Percentiles rank a stretch among this genome's conserved stretches.
Evolutionary conservation across 2,888 invertebrate species (phyloP).

Genomic region (Ormyrus pomaceus): DNA sequence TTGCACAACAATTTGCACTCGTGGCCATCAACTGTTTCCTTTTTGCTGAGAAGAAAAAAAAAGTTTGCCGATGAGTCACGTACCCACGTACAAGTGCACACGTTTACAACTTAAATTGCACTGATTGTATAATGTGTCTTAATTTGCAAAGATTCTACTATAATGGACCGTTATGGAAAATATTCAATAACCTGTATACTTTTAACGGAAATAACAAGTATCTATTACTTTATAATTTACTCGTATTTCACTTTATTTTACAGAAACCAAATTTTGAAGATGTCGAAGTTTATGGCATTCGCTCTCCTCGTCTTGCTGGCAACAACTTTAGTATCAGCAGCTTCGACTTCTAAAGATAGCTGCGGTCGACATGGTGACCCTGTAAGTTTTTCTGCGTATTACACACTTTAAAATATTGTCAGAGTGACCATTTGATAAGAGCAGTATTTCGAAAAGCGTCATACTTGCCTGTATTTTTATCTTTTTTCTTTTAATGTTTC

Average conservation of each 20-base stretch:
- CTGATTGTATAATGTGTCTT: slow-evolving; percentile 14
- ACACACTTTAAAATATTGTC: too few species aligned
- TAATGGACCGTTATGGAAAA: neutral
- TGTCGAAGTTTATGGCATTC: slow-evolving; percentile 57
- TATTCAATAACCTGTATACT: neutral
- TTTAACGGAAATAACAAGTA: neutral
- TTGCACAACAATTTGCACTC: neutral
- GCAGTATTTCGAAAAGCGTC: neutral
- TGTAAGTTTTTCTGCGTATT: slow-evolving; percentile 62
- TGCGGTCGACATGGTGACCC: slow-evolving; percentile 68
- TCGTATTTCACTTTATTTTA: neutral
- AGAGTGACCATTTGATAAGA: too few species aligned
- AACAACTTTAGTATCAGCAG: slow-evolving; percentile 62
- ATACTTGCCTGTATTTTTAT: neutral
- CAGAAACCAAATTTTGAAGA: slow-evolving; percentile 23
- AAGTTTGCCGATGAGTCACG: slow-evolving; percentile 14
- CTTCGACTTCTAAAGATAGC: slow-evolving; percentile 55
- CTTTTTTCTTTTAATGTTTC: too few species aligned
- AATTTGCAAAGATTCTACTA: neutral
- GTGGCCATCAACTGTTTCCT: neutral
- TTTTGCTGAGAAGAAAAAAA: neutral
- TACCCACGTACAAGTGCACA: neutral
- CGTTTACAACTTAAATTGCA: slow-evolving; percentile 11
- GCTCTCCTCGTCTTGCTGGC: slow-evolving; percentile 62
- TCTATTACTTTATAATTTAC: neutral